These are phyloP conservation scores for Probosciger aterrimus DNA, from an alignment of 2,113 vertebrate genomes.

Conservation along the genomic window DNA sequence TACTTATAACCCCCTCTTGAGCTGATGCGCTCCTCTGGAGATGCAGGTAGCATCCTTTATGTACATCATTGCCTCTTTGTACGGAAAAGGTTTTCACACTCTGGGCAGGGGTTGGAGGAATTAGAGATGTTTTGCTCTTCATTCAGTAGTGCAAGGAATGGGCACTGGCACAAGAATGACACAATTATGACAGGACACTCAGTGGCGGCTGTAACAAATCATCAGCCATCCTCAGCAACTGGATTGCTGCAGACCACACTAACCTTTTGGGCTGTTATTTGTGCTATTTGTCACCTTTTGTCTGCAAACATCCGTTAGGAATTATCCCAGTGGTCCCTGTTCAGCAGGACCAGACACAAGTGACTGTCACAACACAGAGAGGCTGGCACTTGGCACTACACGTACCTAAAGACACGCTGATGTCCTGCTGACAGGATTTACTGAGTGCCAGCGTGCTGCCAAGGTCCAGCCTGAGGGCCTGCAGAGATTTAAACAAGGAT, in stretches of 20 bases:
- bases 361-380: background rate
- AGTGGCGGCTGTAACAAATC: background rate
- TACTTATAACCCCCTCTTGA: background rate
- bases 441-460: background rate
- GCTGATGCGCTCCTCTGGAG: background rate
- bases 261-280: background rate
- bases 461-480: background rate
- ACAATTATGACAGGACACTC: background rate
- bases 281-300: background rate
- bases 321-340: background rate
- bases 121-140: background rate
- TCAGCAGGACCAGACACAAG: background rate
- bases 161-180: background rate
- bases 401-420: background rate
- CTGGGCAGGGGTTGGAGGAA: background rate
- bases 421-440: background rate
- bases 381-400: background rate
- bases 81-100: background rate
- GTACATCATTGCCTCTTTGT: background rate
- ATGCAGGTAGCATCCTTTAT: background rate
- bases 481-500: background rate
- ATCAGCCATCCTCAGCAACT: background rate
- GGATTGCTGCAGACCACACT: fast-evolving
- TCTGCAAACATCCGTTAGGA: background rate
- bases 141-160: background rate